phyloP scores from a whole-genome alignment of 2,888 invertebrate genomes.

The Leucophora obtusa region DNA sequence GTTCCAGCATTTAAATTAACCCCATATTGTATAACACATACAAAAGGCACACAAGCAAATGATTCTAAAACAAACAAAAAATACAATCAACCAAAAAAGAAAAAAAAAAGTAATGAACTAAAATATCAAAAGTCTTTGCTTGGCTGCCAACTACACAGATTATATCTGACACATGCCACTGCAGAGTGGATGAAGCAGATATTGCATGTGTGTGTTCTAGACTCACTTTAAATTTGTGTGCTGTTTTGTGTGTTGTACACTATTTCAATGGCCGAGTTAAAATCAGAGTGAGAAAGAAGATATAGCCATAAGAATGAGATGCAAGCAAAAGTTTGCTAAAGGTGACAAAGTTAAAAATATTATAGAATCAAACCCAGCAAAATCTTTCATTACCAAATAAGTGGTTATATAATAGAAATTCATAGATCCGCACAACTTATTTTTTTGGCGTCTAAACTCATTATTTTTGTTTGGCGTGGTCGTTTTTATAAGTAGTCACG shows the following conservation, averaged over 20 bases:
- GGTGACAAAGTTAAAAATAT: conserved; percentile 43
- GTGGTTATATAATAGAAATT: too few species aligned
- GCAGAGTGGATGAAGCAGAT: not conserved
- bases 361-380: not conserved
- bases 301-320: not conserved
- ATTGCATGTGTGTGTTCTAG: not conserved
- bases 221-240: too few species aligned
- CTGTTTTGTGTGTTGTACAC: not conserved
- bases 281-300: conserved; percentile 23
- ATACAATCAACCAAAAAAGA: conserved; percentile 28
- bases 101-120: not conserved
- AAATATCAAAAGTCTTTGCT: conserved; percentile 17
- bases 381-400: too few species aligned
- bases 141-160: conserved; percentile 10
- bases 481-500: too few species aligned
- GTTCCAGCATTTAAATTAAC: conserved; percentile 72
- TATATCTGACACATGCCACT: conserved; percentile 51
- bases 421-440: too few species aligned
- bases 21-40: conserved; percentile 65
- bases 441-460: too few species aligned
- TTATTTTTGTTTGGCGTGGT: too few species aligned
- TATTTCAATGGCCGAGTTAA: conserved; percentile 31
- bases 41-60: conserved; percentile 37
- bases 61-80: conserved; percentile 47
- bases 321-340: conserved; percentile 23